Base-by-base conservation (phyloP, 37 sponge, comb jelly and placozoan genomes). In the Hexactinellida sp. region DNA sequence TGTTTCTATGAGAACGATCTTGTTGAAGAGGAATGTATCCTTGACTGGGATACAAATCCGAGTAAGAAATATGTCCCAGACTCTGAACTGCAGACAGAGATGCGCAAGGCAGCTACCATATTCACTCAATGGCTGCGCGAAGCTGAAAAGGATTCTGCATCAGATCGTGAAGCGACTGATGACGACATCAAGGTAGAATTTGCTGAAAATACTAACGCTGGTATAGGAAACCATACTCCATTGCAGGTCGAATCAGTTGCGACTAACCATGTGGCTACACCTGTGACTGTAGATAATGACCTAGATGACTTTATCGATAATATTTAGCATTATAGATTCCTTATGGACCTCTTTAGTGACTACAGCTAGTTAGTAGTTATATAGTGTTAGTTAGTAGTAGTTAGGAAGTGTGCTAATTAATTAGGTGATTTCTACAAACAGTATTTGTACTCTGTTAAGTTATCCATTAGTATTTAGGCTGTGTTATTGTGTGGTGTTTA, bases 1-100 rank as follows among this genome's bases (percentile, higher is more conserved):
- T 83, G 88, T 0, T 92, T 95, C 87, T 99, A 99, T 55, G 99
- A 99, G 55, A 82, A 88, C 38, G 99, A 99, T 82, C 85, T 95
- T 32, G 83, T 99, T 7, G 99, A 99, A 55, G 99, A 99, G 55
- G 97, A 95, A 36, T 83, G 87, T 54, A 85, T 99, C 28, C 55
- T 93, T 39, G 96, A 99, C 54, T 99, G 99, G 99, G 90, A 93
- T 30, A 89, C 87, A 24, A 99, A 95, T 28, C 76, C 76, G 5
- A 63, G 76, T n/a, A 63, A 63, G 76, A 63, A 63, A n/a, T 63
- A 63, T 23, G 76, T 63, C 34, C 30, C 76, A 63, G 28, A 63
- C 76, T 7, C 5, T 10, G 76, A 10, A 7, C 76, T 63, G 13
- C 76, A 63, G 76, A 63, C 34, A 28, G 76, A 63, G 34, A 63